Conservation (phyloP, 2,888 invertebrate species). For the Phengaris arion region DNA sequence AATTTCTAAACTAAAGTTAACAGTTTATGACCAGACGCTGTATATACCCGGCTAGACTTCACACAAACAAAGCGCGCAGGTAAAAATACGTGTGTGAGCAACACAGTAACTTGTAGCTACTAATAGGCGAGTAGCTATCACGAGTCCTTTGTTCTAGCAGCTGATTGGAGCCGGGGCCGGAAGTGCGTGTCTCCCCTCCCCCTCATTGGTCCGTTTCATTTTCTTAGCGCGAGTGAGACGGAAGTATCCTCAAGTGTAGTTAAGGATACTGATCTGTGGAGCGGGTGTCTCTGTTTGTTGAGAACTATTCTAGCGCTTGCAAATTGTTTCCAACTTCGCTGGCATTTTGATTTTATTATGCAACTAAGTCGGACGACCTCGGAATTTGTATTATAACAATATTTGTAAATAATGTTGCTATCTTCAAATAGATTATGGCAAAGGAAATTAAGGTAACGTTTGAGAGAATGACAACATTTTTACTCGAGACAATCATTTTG, state of each 20-base stretch:
- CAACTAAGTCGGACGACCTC: slow-evolving; percentile 39
- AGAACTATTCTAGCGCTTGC: slow-evolving; percentile 63
- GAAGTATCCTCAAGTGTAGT: slow-evolving; percentile 70
- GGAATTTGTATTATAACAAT: not conserved
- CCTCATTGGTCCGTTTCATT: slow-evolving; percentile 80
- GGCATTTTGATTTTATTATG: slow-evolving; percentile 60
- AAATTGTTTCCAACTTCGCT: slow-evolving; percentile 63
- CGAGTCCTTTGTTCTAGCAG: slow-evolving; percentile 80
- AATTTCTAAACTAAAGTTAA: not conserved
- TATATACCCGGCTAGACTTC: slow-evolving; percentile 58
- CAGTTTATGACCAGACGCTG: slow-evolving; percentile 6
- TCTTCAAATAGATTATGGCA: not conserved
- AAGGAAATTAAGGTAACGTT: no score
- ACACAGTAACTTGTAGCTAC: slow-evolving; percentile 66
- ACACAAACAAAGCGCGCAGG: slow-evolving; percentile 65
- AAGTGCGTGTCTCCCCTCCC: slow-evolving; percentile 80
- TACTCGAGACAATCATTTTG: no score
- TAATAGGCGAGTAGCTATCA: slow-evolving; percentile 77
- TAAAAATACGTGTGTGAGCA: slow-evolving; percentile 68
- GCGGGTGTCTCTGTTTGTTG: slow-evolving; percentile 59
- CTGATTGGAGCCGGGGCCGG: slow-evolving; percentile 80
- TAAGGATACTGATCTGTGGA: slow-evolving; percentile 71
- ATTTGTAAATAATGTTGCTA: not conserved
- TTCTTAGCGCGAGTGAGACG: slow-evolving; percentile 78
- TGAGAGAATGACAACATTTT: no score